phyloP scores from a whole-genome alignment of 2,797 vertebrate genomes.

The Cheirogaleus major region DNA sequence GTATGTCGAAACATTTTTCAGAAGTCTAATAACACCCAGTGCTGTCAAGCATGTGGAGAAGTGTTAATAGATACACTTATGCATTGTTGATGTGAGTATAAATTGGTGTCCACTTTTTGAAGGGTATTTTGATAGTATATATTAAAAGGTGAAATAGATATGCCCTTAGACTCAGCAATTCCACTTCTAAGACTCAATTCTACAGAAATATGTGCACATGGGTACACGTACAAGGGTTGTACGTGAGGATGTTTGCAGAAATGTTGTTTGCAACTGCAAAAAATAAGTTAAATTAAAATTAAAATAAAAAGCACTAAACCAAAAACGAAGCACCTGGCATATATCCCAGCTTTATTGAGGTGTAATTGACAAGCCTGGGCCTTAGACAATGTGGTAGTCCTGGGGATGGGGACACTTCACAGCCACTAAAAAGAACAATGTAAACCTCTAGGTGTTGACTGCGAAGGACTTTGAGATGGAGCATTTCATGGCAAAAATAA shows the following conservation, averaged over 20 bases:
- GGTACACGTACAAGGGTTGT: no score
- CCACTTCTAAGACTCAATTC: background rate
- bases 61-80: no score
- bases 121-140: background rate
- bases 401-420: no score
- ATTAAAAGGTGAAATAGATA: background rate
- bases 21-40: background rate
- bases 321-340: background rate
- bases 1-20: background rate
- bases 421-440: no score
- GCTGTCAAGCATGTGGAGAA: background rate
- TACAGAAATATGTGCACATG: background rate
- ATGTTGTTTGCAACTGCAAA: background rate
- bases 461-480: background rate
- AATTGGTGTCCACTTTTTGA: background rate
- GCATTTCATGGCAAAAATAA: background rate
- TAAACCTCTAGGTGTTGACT: background rate
- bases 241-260: background rate
- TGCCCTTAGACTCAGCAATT: background rate
- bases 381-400: fast-evolving
- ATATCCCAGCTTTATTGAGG: background rate
- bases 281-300: background rate
- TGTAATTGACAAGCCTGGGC: background rate
- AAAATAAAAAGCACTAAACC: background rate
- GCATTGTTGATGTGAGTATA: background rate